Percentiles rank a stretch among this genome's conserved stretches.
phyloP scores from a whole-genome alignment of 2,888 invertebrate species.

The Cheiracanthium punctorium region DNA sequence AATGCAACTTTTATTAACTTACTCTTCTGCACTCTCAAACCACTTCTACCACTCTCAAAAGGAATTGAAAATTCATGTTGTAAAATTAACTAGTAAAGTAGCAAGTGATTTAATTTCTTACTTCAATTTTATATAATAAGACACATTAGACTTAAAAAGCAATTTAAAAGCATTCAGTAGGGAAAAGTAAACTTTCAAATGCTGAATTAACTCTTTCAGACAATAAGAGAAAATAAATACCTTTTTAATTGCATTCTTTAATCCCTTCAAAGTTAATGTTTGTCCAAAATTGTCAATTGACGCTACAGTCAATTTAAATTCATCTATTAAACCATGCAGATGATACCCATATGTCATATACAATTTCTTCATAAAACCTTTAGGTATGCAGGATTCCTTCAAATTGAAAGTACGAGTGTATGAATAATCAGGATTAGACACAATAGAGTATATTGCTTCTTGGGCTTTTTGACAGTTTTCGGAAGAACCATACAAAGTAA shows the following conservation, averaged over 20 bases:
- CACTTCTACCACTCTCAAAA: too few relatives aligned
- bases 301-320: constrained; percentile 33
- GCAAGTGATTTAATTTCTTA: too few relatives aligned
- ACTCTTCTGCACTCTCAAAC: too few relatives aligned
- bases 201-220: too few relatives aligned
- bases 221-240: too few relatives aligned
- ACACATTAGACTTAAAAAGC: too few relatives aligned
- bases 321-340: constrained; percentile 33
- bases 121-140: too few relatives aligned
- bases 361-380: constrained; percentile 49
- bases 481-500: constrained; percentile 39
- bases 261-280: not conserved
- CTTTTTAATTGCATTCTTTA: not conserved
- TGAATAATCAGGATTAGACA: not conserved
- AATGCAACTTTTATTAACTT: too few relatives aligned
- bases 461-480: constrained; percentile 25
- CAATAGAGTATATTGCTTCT: not conserved
- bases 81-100: too few relatives aligned
- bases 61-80: too few relatives aligned
- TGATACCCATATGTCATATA: constrained; percentile 40
- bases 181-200: too few relatives aligned
- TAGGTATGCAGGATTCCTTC: constrained; percentile 24
- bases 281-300: not conserved
- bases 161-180: not conserved
- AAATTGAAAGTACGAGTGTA: constrained; percentile 28